A percentile compares a stretch with the other conserved stretches of the same genome.
phyloP scores from a whole-genome alignment of 2,888 invertebrate genomes.

The Synanthedon andrenaeformis region DNA sequence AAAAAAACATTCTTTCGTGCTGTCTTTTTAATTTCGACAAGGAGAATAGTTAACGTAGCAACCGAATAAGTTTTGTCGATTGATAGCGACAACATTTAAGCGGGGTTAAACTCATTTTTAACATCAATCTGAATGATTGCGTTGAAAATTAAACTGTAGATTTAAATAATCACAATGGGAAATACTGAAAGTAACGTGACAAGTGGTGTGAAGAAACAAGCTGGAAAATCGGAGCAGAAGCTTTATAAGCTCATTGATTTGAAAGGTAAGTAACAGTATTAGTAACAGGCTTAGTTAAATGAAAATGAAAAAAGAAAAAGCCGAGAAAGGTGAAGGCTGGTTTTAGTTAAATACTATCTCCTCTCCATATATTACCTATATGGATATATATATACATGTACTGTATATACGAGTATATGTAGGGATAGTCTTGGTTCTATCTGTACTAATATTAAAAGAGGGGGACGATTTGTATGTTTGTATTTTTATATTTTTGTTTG shows the following conservation, averaged over 20 bases:
- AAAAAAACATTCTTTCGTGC: neutral
- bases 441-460: too few species aligned
- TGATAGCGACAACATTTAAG: neutral
- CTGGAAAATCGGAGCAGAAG: slow-evolving; percentile 84
- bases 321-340: too few species aligned
- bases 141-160: neutral
- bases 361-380: too few species aligned
- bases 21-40: neutral
- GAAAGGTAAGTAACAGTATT: slow-evolving; percentile 73
- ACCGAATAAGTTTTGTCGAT: slow-evolving; percentile 6
- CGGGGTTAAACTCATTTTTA: neutral
- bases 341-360: too few species aligned
- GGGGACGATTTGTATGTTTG: too few species aligned
- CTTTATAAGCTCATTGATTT: slow-evolving; percentile 91
- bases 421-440: too few species aligned
- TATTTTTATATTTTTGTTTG: too few species aligned
- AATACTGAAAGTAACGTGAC: slow-evolving; percentile 91
- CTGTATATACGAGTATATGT: too few species aligned
- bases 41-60: slow-evolving; percentile 1
- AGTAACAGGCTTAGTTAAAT: neutral
- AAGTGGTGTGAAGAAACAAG: slow-evolving; percentile 95
- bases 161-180: slow-evolving; percentile 66
- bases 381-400: too few species aligned
- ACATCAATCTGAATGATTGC: neutral
- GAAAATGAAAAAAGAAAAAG: neutral